Base-by-base conservation (phyloP, 2,888 invertebrate genomes). In the Microctonus aethiopoides region DNA sequence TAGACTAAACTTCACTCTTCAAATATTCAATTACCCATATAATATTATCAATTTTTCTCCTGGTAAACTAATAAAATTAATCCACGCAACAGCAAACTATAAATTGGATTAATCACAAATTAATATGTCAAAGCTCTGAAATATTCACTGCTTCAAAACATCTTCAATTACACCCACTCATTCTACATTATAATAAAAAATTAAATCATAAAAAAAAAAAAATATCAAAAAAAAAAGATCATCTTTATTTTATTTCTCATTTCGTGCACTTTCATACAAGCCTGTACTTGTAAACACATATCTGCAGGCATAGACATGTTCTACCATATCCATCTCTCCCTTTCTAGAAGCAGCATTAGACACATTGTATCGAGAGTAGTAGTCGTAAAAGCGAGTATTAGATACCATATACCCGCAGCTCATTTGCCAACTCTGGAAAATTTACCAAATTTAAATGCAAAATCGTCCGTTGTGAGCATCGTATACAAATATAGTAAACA, bases 371-470 rank as follows among this genome's bases (percentile, higher is more conserved):
- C 79, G 81, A 80, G 77, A 79, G 78, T 72, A 63, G 66, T 69
- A 65, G 41, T 54, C 32, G 60, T 57, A 76, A 76, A 77, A 75
- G 74, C 74, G 75, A 77, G 82, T 83, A 83, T 84, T 82, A 83
- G 83, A 83, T 80, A 81, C 79, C 76, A 79, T 78, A 60, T n/a
- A n/a, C 80, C 83, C 81, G 80, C 83, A 84, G 84, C 84, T 84
- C 84, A 84, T 84, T 84, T 84, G 84, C 84, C 82, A 84, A 84
- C 84, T 84, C 82, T 79, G 84, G 83, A 79, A 84, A 84, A 84
- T 84, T 84, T 84, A 83, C 81, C 82, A 84, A 84, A 84, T 84
- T 84, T 84, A 84, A 84, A 84, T 84, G 84, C 84, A 84, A 84
- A 84, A 84, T 84, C 84, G 84, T 81, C 80, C 77, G 77, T 75